Base-by-base conservation (phyloP, 2,113 vertebrate genomes). In the Hipposideros armiger region DNA sequence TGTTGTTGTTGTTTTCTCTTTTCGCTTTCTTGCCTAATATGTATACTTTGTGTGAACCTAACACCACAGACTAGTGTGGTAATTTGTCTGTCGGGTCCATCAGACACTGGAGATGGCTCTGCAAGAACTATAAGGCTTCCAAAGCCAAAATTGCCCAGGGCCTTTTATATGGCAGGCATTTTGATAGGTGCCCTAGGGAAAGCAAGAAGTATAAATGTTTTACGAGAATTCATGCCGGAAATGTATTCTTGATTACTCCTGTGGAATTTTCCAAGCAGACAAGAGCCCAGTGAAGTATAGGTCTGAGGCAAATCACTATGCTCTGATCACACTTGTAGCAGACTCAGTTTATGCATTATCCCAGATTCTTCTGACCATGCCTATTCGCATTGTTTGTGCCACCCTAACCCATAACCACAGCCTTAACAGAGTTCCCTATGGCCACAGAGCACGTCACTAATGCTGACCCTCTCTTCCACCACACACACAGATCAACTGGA, bases 181-280 rank as follows among this genome's bases (percentile, higher is more conserved):
- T 95, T 80, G n/a, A 86, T 86, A 73, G 16, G 20, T 88, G 14
- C 89, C 67, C 30, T 47, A 67, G 73, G 67, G 95, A 86, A 91
- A 91, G 13, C 82, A 94, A 85, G 20, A 91, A 69, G 45, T 89
- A 62, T 95, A 73, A 94, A 91, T 96, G 78, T 92, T 95, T 95
- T 90, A 94, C 1, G 24, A 92, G 60, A 92, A 80, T 54, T 90
- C 66, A n/a, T 70, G 22, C 58, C 88, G 66, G 20, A 94, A 94
- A 66, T 88, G 64, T 81, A 84, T 94, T 88, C 72, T 62, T 91
- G 62, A 82, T 93, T 77, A 60, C 16, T 69, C 40, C 60, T 67
- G 17, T 45, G 67, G 82, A 93, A 82, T 81, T 93, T 91, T 94
- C 88, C 87, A 95, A 74, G 28, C 47, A 90, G 76, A 36, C 32